Percentiles rank a stretch among this genome's conserved stretches.
Conservation (phyloP, 2,888 invertebrate species). For the Crioceris asparagi region DNA sequence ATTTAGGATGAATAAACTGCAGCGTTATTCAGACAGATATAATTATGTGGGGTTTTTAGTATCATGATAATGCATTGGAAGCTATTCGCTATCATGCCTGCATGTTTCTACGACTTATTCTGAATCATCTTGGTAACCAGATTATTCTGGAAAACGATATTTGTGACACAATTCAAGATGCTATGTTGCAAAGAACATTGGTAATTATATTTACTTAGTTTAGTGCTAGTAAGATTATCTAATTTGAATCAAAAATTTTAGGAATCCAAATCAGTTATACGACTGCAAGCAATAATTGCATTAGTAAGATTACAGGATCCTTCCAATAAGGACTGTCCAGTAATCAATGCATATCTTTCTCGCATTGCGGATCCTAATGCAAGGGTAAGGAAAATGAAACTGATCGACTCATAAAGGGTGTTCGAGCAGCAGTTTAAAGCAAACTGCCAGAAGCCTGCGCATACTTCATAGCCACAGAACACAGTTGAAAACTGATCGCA, state of each 20-base stretch:
- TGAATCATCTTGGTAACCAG: slow-evolving; percentile 20
- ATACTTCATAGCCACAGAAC: too few relatives aligned
- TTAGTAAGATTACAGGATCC: slow-evolving; percentile 74
- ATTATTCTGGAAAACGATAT: slow-evolving; percentile 21
- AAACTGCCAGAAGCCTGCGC: too few relatives aligned
- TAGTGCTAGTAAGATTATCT: background rate
- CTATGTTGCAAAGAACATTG: slow-evolving; percentile 23
- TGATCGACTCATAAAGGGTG: background rate
- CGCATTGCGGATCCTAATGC: slow-evolving; percentile 59
- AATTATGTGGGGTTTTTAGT: slow-evolving; percentile 17
- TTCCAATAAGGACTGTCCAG: slow-evolving; percentile 59
- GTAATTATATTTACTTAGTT: slow-evolving; percentile 19
- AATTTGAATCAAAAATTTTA: slow-evolving; percentile 30
- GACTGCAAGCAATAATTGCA: slow-evolving; percentile 70
- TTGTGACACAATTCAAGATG: slow-evolving; percentile 24
- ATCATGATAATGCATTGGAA: slow-evolving; percentile 10
- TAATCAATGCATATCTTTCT: slow-evolving; percentile 65
- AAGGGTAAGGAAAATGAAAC: slow-evolving; percentile 38
- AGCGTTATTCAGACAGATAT: slow-evolving; percentile 1
- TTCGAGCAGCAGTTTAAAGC: background rate
- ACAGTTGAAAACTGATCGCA: background rate
- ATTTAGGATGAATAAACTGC: background rate
- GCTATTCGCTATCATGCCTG: slow-evolving; percentile 21
- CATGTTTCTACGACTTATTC: slow-evolving; percentile 20
- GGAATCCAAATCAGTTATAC: slow-evolving; percentile 64